phyloP scores from a whole-genome alignment of 2,797 vertebrate genomes.

The Mormyrops boulengeri region DNA sequence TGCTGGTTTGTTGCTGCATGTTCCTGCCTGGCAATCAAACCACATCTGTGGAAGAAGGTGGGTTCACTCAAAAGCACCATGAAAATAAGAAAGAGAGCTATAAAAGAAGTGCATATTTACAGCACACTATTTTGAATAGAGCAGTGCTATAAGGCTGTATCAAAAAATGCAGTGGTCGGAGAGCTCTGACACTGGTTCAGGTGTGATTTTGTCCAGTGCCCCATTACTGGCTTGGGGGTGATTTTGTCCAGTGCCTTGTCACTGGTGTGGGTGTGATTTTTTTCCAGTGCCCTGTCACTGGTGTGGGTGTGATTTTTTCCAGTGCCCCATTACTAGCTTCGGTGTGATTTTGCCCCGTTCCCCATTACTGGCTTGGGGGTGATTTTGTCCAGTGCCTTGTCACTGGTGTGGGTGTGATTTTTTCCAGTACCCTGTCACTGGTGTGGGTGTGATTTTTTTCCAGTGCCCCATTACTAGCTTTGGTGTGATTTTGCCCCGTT shows the following conservation, averaged over 20 bases:
- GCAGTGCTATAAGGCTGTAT: background rate
- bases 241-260: too few relatives aligned
- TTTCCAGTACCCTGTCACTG: background rate
- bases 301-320: too few relatives aligned
- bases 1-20: conserved; percentile 50
- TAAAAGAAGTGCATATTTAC: background rate
- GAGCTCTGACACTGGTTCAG: too few relatives aligned
- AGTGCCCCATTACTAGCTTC: background rate
- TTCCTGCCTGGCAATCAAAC: conserved; percentile 81
- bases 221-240: too few relatives aligned
- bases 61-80: background rate
- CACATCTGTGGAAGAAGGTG: conserved; percentile 81
- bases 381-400: background rate
- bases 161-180: too few relatives aligned
- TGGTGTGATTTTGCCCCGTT: background rate
- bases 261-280: too few relatives aligned
- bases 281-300: too few relatives aligned
- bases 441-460: background rate
- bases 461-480: background rate
- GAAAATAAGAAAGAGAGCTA: background rate
- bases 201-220: too few relatives aligned
- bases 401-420: background rate
- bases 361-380: background rate
- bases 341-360: background rate
- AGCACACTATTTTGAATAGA: background rate